Base-by-base conservation (phyloP, 92 coral and sea anemone genomes). In the Epizoanthus stellaris region DNA sequence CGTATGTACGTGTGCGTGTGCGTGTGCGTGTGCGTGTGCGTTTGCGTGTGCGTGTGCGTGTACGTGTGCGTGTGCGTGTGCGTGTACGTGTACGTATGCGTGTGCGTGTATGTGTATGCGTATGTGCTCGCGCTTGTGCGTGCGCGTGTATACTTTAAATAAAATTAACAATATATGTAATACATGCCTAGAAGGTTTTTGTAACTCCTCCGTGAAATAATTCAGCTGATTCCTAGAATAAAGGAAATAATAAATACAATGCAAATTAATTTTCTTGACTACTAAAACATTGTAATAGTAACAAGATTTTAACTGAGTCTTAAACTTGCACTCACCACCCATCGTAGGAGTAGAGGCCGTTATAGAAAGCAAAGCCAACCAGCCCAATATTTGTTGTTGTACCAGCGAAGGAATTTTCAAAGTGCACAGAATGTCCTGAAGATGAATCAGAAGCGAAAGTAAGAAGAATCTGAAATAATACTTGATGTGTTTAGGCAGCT, bases 321-420 rank as follows among this genome's bases (percentile, higher is more conserved):
- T 73, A 43, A 9, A 20, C 77, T 20, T 34, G 65, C 39, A 76
- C 91, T 25, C 65, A 84, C 91, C 91, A 88, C 45, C 91, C 91
- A 88, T 88, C 91, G 60, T 88, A 88, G 40, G 91, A 81, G 82
- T 77, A 88, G 47, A 88, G 67, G 5, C 91, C 91, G 74, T 88
- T 88, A 56, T 88, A 88, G 43, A 88, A 88, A 38, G 89, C 91
- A 20, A 82, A 86, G 43, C 91, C 89, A 70, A 88, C 75, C 34
- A 86, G 40, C 47, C 91, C 91, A 70, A 88, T 77, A 80, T 76
- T 62, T 21, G 86, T 80, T 20, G 91, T 81, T 5, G 91, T 88
- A 21, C 89, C 89, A 76, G 88, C 7, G 88, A 80, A 84, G 74
- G 56, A 10, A 72, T 84, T 63, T 75, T 88, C 58, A 52, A 65